phyloP scores from a whole-genome alignment of 2,113 vertebrate species.

The Lepidothrix coronata region DNA sequence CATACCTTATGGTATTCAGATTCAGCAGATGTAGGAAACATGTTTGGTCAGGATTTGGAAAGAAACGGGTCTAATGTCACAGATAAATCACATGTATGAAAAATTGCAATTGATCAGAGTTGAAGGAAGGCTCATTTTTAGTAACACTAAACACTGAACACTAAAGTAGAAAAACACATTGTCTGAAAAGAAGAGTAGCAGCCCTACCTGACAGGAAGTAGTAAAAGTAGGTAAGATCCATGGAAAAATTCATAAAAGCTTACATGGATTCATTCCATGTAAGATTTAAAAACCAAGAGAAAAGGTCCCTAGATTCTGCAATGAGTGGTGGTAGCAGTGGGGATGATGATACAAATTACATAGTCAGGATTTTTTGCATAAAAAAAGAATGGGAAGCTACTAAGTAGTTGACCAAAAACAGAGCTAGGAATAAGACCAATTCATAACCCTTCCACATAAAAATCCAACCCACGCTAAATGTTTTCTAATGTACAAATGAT shows the following conservation, averaged over 20 bases:
- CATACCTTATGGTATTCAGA: not conserved
- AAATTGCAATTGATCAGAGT: not conserved
- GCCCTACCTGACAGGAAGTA: not conserved
- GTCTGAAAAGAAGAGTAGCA: not conserved
- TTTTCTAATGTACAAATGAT: not conserved
- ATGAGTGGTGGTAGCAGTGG: not conserved
- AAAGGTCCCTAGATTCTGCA: not conserved
- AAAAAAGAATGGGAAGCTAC: not conserved
- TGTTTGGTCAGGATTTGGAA: not conserved
- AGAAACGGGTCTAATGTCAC: not conserved
- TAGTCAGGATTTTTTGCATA: not conserved
- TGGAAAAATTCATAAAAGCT: not conserved
- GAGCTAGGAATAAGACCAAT: not conserved
- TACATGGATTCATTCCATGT: not conserved
- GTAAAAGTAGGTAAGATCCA: not conserved
- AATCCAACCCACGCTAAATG: not conserved
- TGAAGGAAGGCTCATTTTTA: not conserved
- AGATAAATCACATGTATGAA: not conserved
- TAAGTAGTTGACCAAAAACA: not conserved
- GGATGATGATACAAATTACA: not conserved
- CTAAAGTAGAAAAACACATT: not conserved
- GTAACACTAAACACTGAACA: not conserved
- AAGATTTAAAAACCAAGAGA: not conserved
- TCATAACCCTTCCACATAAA: not conserved
- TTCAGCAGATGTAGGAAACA: not conserved